phyloP scores from a whole-genome alignment of 1,140 invertebrate species.

The Heliothis subflexa region DNA sequence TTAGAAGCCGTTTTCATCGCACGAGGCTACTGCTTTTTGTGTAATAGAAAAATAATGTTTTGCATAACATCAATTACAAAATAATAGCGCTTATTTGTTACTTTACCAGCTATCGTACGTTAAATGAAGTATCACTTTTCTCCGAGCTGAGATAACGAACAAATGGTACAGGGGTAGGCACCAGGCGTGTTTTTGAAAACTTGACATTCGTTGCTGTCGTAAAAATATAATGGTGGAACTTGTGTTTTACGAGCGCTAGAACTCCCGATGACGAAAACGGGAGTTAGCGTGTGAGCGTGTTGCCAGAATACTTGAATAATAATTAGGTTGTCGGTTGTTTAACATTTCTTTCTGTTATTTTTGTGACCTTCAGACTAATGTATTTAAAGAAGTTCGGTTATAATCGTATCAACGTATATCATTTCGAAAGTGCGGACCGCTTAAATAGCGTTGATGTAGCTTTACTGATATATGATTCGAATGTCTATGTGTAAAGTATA shows the following conservation, averaged over 20 bases:
- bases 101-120: not conserved
- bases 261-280: slow-evolving; percentile 59
- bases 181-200: slow-evolving; percentile 65
- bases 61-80: not conserved
- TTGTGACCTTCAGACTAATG: slow-evolving; percentile 9
- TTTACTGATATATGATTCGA: not conserved
- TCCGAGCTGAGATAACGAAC: slow-evolving; percentile 58
- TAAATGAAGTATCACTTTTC: slow-evolving; percentile 6
- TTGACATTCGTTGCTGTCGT: slow-evolving; percentile 75
- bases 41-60: not conserved
- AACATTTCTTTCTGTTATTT: slow-evolving; percentile 12
- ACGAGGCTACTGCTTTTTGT: no score
- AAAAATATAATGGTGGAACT: slow-evolving; percentile 75
- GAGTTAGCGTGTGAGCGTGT: slow-evolving; percentile 49
- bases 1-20: no score
- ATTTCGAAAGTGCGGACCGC: not conserved
- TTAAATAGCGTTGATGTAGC: not conserved
- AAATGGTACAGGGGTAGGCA: slow-evolving; percentile 48
- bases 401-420: not conserved
- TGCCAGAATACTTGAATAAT: slow-evolving; percentile 22
- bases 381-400: not conserved
- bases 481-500: slow-evolving; percentile 23
- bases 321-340: slow-evolving; percentile 30
- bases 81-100: not conserved
- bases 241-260: slow-evolving; percentile 70